These are phyloP conservation scores for Cydia pomonella DNA, from an alignment of 1,140 invertebrate species.

Conservation along the genomic window DNA sequence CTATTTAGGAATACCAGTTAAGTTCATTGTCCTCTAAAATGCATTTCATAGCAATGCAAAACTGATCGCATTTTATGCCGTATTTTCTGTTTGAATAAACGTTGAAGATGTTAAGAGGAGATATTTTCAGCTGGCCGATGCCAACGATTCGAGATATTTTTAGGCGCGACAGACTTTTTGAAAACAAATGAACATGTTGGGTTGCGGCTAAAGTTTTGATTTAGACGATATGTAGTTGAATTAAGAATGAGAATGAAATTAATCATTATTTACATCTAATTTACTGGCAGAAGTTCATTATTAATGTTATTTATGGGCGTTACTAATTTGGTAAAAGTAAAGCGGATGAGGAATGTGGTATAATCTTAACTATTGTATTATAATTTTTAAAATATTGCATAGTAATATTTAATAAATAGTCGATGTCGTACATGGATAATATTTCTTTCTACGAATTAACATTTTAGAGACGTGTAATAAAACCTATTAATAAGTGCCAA, in stretches of 20 bases:
- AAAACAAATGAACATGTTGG: conserved; percentile 71
- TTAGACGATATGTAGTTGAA: conserved; percentile 1
- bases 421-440: neutral
- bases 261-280: no score
- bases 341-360: no score
- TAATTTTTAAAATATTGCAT: no score
- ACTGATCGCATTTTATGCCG: neutral
- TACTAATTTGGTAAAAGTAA: no score
- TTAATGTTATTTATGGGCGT: no score
- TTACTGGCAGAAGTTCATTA: no score
- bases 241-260: neutral
- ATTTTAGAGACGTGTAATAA: neutral
- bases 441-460: neutral
- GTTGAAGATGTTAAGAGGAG: conserved; percentile 53
- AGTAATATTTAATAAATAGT: no score
- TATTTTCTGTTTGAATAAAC: conserved; percentile 44
- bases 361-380: no score
- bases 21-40: conserved; percentile 24
- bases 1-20: neutral
- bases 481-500: neutral
- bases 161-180: conserved; percentile 75
- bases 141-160: conserved; percentile 71
- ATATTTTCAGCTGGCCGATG: conserved; percentile 68
- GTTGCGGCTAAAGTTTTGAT: conserved; percentile 52
- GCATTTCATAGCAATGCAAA: neutral